Evolutionary conservation across 2,888 invertebrate genomes (phyloP), one percentile per base, ranked within the genome.

Genomic region (Hirtodrosophila cameraria): DNA sequence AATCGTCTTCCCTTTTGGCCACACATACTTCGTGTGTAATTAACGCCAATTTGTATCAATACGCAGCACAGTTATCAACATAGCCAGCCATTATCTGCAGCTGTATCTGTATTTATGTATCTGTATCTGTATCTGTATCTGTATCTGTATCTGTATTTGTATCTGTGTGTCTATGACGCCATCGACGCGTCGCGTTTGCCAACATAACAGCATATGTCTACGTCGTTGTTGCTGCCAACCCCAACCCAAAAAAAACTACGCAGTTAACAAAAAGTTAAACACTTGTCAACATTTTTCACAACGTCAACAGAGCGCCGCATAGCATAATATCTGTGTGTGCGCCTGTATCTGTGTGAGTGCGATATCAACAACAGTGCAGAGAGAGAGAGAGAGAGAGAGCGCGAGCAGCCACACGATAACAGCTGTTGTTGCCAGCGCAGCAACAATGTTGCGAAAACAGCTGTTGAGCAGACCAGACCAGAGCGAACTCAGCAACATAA

Each of bases 381-480:
- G 1, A 8, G 2, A 5, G 8, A 11, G 27, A 28, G 18, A 20
- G 12, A 13, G 5, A 23, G 45, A 9, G 25, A 20, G 28, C 28
- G 35, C 54, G 50, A 43, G 23, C 68, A 75, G 18, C 18, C 4
- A 59, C 64, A 60, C 33, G 50, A 73, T 76, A 76, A 77, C 77
- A 78, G 79, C 82, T 77, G 77, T 74, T 71, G 67, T 60, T 57
- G 43, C 16, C 53, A 25, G 30, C 16, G 43, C 75, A 75, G 62
- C 61, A 86, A 82, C 85, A 87, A 82, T 84, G 86, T 87, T 81
- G 84, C 81, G 53, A 65, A 78, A 86, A 87, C 88, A 88, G 88
- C 88, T 88, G 88, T 86, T 88, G 65, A 68, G 50, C 53, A 39
- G 35, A 28, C 38, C 25, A 65, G 50, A 12, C 25, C 42, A 33